These are phyloP conservation scores for Microplitis demolitor DNA, from an alignment of 1,140 invertebrate genomes.

Conservation along the genomic window DNA sequence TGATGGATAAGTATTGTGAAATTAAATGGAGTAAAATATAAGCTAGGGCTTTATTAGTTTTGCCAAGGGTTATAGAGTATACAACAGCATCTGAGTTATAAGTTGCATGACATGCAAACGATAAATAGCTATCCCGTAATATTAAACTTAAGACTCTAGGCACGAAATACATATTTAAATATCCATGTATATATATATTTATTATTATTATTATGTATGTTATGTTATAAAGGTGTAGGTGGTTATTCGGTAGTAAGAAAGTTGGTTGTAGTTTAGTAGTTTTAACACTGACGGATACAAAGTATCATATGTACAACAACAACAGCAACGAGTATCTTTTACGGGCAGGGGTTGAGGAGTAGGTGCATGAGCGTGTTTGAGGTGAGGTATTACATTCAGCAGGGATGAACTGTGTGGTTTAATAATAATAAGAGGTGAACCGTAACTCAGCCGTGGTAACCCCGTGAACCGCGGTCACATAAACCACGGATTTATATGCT, in stretches of 20 bases:
- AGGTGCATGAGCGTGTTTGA: too few relatives aligned
- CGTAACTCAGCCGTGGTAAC: slow-evolving; percentile 25
- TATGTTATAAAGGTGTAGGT: neutral
- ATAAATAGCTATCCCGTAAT: slow-evolving; percentile 33
- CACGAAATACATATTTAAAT: neutral
- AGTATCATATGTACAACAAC: neutral
- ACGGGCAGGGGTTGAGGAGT: too few relatives aligned
- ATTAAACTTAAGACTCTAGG: slow-evolving; percentile 18
- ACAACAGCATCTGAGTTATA: neutral
- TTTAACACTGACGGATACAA: neutral
- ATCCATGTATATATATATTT: neutral
- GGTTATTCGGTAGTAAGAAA: slow-evolving; percentile 34
- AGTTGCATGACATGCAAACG: slow-evolving; percentile 16
- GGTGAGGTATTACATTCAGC: neutral
- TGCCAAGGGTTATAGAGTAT: neutral
- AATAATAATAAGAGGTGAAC: slow-evolving; percentile 31
- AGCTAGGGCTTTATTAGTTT: slow-evolving; percentile 4
- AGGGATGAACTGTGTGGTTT: slow-evolving; percentile 21
- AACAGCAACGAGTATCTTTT: too few relatives aligned
- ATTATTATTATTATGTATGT: neutral
- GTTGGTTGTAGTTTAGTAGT: neutral
- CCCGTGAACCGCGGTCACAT: slow-evolving; percentile 33
- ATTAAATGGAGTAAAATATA: neutral
- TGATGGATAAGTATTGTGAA: too few relatives aligned
- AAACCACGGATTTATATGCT: slow-evolving; percentile 34